These are phyloP conservation scores for Heliconius himera DNA, from an alignment of 1,140 invertebrate species.

Conservation along the genomic window DNA sequence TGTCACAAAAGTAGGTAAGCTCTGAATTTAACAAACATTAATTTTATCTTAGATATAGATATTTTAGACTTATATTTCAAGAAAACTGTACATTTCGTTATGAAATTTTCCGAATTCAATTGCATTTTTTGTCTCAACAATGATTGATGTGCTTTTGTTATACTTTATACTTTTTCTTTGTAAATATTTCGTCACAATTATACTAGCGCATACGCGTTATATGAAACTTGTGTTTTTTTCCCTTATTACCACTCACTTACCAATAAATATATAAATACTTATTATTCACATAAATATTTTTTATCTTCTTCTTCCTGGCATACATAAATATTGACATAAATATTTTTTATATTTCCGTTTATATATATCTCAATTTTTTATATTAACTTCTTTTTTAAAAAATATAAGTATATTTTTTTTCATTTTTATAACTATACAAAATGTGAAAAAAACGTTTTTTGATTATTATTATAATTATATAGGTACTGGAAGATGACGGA, in stretches of 20 bases:
- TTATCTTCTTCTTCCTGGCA: too few relatives aligned
- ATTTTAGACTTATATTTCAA: conserved; percentile 35
- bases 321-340: too few relatives aligned
- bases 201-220: conserved; percentile 68
- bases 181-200: conserved; percentile 78
- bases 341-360: too few relatives aligned
- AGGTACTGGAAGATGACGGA: too few relatives aligned
- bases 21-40: conserved; percentile 41
- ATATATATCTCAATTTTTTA: too few relatives aligned
- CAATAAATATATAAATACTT: background rate
- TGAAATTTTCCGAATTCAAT: conserved; percentile 42
- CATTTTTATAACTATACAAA: too few relatives aligned
- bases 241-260: background rate
- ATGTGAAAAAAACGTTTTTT: too few relatives aligned
- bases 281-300: too few relatives aligned
- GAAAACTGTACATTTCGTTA: conserved; percentile 32
- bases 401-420: too few relatives aligned
- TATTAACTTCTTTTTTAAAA: too few relatives aligned
- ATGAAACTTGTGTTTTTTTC: conserved; percentile 36
- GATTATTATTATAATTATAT: too few relatives aligned
- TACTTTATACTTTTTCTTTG: conserved; percentile 75
- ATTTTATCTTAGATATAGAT: conserved; percentile 36
- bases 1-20: conserved; percentile 45
- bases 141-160: conserved; percentile 77
- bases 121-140: conserved; percentile 66